Evolutionary conservation across 2,797 vertebrate species (phyloP), one percentile per base, ranked within the genome.

Genomic region (Scyliorhinus canicula): DNA sequence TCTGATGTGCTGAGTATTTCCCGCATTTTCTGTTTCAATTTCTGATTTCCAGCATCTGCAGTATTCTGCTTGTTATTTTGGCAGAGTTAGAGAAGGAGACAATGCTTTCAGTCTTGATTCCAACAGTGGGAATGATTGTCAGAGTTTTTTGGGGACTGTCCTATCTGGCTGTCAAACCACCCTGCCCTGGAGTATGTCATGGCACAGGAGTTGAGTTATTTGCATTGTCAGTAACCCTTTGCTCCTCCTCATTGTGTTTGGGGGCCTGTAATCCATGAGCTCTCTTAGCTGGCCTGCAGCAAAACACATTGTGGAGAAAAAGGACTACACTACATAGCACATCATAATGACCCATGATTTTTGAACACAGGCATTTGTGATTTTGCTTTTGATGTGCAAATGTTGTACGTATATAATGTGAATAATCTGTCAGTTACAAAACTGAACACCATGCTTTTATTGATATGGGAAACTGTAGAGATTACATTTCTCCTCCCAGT

Each of bases 141-240:
- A 19, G 14, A 2, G 55, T 57, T 35, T 57, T 14, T 88, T 60
- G 52, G 79, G 52, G 9, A 57, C 85, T 57, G 82, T 28, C 82
- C 47, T 19, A 50, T 85, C 21, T 47, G 28, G 47, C 52, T 85
- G 52, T 52, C 26, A 8, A 85, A 14, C 47, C 1, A 85, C 82
- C 82, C 7, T 85, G 82, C 52, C 35, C 82, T 85, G 82, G 82
- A n/a, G 31, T n/a, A 40, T 91, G n/a, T 91, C 88, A 63, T 91
- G 63, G 63, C n/a, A 40, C 60, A 11, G 57, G 40, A 35, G 57
- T 63, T 63, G 60, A 44, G 57, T 2, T 57, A 44, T 65, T 63
- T 91, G 55, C 4, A 16, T 57, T 57, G 24, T 40, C 65, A 63
- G 88, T 55, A 57, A 55, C 35, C n/a, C 57, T 19, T 63, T 91